Conservation (phyloP, 2,888 invertebrate species). For the Mythimna lalbum region DNA sequence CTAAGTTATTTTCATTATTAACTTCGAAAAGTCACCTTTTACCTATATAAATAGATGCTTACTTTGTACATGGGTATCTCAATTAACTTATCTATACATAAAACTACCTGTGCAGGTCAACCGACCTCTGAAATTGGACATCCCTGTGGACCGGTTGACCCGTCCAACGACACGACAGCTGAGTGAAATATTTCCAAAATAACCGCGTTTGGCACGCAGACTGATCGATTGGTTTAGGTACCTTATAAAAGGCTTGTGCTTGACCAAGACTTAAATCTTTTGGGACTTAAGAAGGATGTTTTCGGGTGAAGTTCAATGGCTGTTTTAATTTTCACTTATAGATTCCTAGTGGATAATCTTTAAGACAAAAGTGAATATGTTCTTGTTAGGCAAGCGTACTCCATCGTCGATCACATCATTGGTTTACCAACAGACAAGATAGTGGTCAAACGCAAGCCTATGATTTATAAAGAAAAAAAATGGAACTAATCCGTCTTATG, state of each 20-base stretch:
- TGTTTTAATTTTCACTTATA: no score
- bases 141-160: conserved; percentile 38
- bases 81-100: conserved; percentile 7
- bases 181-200: conserved; percentile 53
- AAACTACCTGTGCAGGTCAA: conserved; percentile 10
- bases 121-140: background rate
- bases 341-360: no score
- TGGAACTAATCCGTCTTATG: no score
- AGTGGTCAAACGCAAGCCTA: no score
- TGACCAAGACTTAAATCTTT: background rate
- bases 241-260: background rate
- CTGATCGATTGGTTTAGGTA: conserved; percentile 27
- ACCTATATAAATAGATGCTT: background rate
- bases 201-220: conserved; percentile 32
- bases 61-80: background rate
- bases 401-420: no score
- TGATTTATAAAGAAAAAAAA: no score
- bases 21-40: no score
- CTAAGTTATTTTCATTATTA: background rate
- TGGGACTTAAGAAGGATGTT: background rate
- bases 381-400: no score
- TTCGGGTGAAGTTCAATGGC: no score
- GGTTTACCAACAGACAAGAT: no score
- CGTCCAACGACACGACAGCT: conserved; percentile 19
- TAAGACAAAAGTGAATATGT: no score